These are phyloP conservation scores for Pardalotus punctatus DNA, from an alignment of 2,113 vertebrate genomes.

Conservation along the genomic window DNA sequence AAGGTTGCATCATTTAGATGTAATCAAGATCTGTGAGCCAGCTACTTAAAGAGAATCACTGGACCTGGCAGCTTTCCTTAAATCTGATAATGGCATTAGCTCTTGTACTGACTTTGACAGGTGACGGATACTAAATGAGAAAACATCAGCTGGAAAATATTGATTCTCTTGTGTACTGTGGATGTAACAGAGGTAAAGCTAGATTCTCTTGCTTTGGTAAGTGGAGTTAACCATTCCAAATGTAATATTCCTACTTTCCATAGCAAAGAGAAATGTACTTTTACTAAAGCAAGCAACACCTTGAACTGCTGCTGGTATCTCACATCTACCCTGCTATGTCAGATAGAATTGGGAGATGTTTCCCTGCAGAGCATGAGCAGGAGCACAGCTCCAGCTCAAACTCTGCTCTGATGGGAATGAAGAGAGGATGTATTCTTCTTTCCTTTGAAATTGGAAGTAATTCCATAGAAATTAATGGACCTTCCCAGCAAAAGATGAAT, in stretches of 20 bases:
- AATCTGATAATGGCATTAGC: not conserved
- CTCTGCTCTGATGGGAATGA: not conserved
- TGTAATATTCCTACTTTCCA: not conserved
- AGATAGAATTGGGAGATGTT: not conserved
- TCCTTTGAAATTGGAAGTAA: not conserved
- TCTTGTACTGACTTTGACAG: not conserved
- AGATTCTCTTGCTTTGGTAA: not conserved
- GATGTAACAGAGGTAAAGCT: not conserved
- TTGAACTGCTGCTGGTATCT: not conserved
- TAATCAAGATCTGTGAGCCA: not conserved
- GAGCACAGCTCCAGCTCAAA: not conserved
- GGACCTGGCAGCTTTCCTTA: not conserved
- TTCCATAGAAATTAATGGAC: constrained; percentile 20
- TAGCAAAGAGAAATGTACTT: not conserved
- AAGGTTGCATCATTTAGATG: not conserved
- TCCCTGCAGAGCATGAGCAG: not conserved
- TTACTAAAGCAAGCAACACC: not conserved
- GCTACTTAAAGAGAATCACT: not conserved
- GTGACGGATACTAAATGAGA: not conserved
- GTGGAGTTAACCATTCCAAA: not conserved
- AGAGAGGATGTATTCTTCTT: not conserved
- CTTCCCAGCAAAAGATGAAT: not conserved
- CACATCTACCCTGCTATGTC: not conserved
- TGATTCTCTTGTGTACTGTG: not conserved
- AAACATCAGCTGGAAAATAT: not conserved